phyloP scores from a whole-genome alignment of 2,113 vertebrate genomes.

The Pomatostomus ruficeps region DNA sequence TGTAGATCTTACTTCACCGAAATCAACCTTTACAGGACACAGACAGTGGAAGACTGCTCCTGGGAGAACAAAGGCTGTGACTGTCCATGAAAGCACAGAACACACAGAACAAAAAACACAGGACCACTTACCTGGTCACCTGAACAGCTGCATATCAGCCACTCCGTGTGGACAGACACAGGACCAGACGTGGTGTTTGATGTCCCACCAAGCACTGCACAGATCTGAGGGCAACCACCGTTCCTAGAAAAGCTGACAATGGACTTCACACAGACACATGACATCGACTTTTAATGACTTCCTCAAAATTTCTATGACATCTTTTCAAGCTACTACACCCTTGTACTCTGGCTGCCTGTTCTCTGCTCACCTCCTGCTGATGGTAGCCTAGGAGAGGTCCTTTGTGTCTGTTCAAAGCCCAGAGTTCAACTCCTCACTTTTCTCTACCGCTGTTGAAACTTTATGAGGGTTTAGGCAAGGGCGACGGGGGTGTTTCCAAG shows the following conservation, averaged over 20 bases:
- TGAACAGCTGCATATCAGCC: not conserved
- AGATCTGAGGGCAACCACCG: not conserved
- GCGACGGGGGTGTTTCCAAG: not conserved
- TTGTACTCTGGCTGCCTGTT: not conserved
- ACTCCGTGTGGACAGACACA: not conserved
- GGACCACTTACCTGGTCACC: not conserved
- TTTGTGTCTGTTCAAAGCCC: not conserved
- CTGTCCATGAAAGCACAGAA: not conserved
- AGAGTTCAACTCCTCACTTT: not conserved
- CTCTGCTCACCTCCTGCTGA: slow-evolving; percentile 33
- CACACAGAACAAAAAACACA: not conserved
- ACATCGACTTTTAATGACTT: not conserved
- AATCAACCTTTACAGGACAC: not conserved
- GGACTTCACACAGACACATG: not conserved
- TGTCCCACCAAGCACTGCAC: not conserved
- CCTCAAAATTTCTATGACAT: not conserved
- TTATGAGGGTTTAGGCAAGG: not conserved
- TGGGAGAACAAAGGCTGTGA: not conserved
- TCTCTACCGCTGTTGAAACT: not conserved
- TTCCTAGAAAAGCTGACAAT: not conserved
- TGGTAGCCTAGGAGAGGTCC: not conserved
- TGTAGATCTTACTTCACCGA: not conserved
- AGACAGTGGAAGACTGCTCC: not conserved
- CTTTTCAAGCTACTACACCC: not conserved
- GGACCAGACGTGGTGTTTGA: not conserved